Base-by-base conservation (phyloP, 2,113 vertebrate genomes). In the Semnornis frantzii region DNA sequence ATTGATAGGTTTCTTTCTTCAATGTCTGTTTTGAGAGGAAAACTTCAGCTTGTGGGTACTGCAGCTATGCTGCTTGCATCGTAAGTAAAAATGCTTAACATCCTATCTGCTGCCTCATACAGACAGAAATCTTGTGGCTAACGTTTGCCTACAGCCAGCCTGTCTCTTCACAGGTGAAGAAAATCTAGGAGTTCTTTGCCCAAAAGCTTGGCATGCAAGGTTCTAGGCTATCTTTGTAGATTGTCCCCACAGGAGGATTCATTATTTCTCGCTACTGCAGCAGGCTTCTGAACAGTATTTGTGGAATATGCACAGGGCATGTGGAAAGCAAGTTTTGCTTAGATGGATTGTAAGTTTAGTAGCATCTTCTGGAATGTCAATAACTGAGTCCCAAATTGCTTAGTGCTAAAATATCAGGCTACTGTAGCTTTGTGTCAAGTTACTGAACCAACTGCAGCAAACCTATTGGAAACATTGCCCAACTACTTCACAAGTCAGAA, bases 1-100 rank as follows among this genome's bases (percentile, higher is more conserved):
- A 99, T 99, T 8, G 99, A 99, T 54, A 98, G 99, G 72, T 99
- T 99, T 97, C 98, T 99, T 20, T 99, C 99, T 8, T 99, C 99
- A 1, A 99, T 99, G 99, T 99, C 99, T 9, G 99, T 99, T 72
- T 92, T 99, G 86, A 97, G 99, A 93, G 99, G 99, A 57, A 99
- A 99, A 79, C 99, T 99, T 71, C 99, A 99, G 96, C 98, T 99
- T 27, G 99, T 99, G 19, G 99, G 99, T 33, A 99, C 99, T 3
- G 99, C 99, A 31, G 99, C 99, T 52, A 99, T 99, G 99, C 97
- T 99, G 54, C 94, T 99, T 4, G 99, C 99, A 77, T 99, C 99
- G 99, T 99, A 98, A 98, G 99, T 99, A 73, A 79, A 64, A 50
- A 37, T 15, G 19, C 48, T 81, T 73, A 4, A 9, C 82, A 44